These are phyloP conservation scores for Saguinus midas DNA, from an alignment of 2,113 vertebrate genomes.

Conservation along the genomic window DNA sequence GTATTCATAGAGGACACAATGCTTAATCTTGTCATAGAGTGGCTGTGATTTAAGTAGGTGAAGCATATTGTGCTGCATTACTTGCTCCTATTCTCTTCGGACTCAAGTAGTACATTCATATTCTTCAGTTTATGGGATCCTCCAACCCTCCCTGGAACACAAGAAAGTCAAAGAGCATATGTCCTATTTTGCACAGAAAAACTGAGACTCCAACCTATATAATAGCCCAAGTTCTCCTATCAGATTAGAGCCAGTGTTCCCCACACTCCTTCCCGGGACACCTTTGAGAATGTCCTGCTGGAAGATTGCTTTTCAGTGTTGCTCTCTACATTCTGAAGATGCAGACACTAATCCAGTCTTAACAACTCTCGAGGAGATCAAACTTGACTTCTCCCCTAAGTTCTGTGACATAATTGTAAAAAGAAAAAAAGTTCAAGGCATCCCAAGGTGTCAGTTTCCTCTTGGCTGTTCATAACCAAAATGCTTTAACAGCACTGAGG, in stretches of 20 bases:
- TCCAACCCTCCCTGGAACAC: background rate
- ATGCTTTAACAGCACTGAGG: conserved; percentile 49
- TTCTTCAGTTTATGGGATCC: background rate
- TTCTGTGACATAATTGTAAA: background rate
- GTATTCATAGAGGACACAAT: background rate
- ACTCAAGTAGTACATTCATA: background rate
- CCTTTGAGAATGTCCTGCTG: background rate
- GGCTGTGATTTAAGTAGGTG: background rate
- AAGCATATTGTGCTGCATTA: background rate
- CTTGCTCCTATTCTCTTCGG: background rate
- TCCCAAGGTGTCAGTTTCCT: conserved; percentile 35
- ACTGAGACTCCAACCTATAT: background rate
- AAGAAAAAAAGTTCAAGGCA: background rate
- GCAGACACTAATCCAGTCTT: background rate
- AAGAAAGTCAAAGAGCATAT: background rate
- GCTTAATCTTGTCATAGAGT: background rate
- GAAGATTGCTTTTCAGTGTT: background rate
- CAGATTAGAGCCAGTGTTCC: background rate
- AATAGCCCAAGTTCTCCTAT: background rate
- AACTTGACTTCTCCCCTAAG: background rate
- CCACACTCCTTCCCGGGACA: background rate
- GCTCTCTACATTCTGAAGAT: background rate
- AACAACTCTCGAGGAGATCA: conserved; percentile 7
- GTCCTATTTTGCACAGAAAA: background rate
- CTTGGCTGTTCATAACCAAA: conserved; percentile 39